Conservation (phyloP, 2,113 vertebrate species). For the Monopterus albus region DNA sequence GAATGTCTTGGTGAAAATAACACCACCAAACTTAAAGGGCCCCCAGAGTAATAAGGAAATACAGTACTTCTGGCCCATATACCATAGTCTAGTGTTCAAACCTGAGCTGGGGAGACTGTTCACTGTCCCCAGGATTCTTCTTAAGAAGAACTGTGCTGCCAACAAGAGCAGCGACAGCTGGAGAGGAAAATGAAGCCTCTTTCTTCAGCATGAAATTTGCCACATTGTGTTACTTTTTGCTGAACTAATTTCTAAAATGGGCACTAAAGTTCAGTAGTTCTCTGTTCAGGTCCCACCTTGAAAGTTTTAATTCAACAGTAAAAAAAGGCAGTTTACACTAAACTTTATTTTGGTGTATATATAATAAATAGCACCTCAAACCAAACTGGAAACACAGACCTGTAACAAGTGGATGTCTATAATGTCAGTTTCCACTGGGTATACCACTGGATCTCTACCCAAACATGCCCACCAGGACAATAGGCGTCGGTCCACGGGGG, state of each 20-base stretch:
- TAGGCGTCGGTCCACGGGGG: too few relatives aligned
- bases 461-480: too few relatives aligned
- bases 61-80: conserved; percentile 59
- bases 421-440: background rate
- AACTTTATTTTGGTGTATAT: background rate
- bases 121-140: conserved; percentile 54
- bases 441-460: background rate
- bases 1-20: conserved; percentile 37
- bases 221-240: conserved; percentile 41
- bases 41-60: conserved; percentile 51
- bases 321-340: background rate
- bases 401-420: background rate
- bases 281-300: background rate
- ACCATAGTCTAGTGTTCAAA: conserved; percentile 56
- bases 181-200: conserved; percentile 69
- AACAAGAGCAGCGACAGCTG: conserved; percentile 66
- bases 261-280: conserved; percentile 10
- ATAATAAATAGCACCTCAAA: background rate
- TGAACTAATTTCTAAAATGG: conserved; percentile 34
- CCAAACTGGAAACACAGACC: background rate
- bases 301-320: background rate
- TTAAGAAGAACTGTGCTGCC: conserved; percentile 48
- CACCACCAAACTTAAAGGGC: conserved; percentile 21
- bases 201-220: conserved; percentile 57
- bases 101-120: conserved; percentile 46